These are phyloP conservation scores for Botia kubotai DNA, from an alignment of 2,797 vertebrate species.

Conservation along the genomic window DNA sequence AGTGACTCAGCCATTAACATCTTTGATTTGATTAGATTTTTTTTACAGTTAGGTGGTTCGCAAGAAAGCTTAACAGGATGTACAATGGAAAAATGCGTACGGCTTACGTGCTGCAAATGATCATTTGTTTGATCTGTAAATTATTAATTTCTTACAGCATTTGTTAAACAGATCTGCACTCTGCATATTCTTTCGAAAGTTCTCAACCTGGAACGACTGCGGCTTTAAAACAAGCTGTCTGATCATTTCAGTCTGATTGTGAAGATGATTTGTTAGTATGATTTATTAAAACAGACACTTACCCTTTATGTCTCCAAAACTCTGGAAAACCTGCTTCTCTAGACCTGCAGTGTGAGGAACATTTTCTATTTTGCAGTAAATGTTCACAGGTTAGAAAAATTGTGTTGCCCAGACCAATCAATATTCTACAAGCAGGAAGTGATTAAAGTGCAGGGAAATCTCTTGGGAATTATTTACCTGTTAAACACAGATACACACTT, in stretches of 20 bases:
- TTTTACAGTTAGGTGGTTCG: conserved; percentile 19
- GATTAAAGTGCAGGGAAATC: conserved; percentile 19
- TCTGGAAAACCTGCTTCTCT: conserved; percentile 12
- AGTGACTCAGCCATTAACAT: conserved; percentile 31
- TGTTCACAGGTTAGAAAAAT: conserved; percentile 34
- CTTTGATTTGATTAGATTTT: conserved; percentile 9
- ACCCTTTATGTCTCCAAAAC: conserved; percentile 13
- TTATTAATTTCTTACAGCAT: neutral
- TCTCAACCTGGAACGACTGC: no score
- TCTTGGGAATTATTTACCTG: conserved; percentile 19
- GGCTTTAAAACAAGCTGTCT: neutral
- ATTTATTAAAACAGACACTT: conserved; percentile 7
- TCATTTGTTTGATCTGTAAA: no score
- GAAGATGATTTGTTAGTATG: neutral
- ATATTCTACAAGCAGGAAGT: conserved; percentile 51
- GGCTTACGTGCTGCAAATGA: neutral
- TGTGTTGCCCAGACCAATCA: conserved; percentile 45
- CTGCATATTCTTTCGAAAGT: no score
- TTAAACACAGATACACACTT: conserved; percentile 36
- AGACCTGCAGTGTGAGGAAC: conserved; percentile 7
- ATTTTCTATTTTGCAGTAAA: conserved; percentile 12
- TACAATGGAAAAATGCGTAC: neutral
- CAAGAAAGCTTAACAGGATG: neutral
- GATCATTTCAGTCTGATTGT: neutral
- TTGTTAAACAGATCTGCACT: neutral